Conservation (phyloP, 2,888 invertebrate species). For the Sarcophaga subvicina region DNA sequence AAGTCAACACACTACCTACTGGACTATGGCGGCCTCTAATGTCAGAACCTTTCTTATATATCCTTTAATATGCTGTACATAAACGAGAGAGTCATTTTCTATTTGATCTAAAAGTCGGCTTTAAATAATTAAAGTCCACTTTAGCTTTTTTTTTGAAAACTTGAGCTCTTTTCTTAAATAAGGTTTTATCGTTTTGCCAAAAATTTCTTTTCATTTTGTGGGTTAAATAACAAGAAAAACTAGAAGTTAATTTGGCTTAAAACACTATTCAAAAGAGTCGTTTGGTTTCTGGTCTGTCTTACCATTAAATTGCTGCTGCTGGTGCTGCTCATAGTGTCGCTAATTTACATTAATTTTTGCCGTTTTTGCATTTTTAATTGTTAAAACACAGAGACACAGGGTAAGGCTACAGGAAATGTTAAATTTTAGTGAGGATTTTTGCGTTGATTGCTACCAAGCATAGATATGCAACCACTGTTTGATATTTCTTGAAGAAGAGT, state of each 20-base stretch:
- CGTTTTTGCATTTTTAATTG: not conserved
- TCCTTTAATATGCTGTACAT: no score
- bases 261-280: slow-evolving; percentile 17
- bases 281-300: slow-evolving; percentile 24
- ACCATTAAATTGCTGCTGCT: slow-evolving; percentile 3
- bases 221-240: slow-evolving; percentile 17
- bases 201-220: not conserved
- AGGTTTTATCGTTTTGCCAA: not conserved
- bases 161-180: no score
- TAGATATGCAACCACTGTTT: no score
- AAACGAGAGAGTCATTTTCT: no score
- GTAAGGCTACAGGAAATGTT: not conserved
- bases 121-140: no score
- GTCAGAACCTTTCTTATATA: no score
- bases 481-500: no score
- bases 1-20: no score
- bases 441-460: no score
- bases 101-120: no score
- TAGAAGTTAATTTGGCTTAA: slow-evolving; percentile 56
- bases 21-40: no score
- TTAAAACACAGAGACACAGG: not conserved
- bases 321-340: slow-evolving; percentile 55
- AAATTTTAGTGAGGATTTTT: not conserved
- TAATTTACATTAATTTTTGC: slow-evolving; percentile 61
- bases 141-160: no score